A percentile compares a stretch with the other conserved stretches of the same genome.
phyloP scores from a whole-genome alignment of 2,797 vertebrate species.

The Chelon auratus region DNA sequence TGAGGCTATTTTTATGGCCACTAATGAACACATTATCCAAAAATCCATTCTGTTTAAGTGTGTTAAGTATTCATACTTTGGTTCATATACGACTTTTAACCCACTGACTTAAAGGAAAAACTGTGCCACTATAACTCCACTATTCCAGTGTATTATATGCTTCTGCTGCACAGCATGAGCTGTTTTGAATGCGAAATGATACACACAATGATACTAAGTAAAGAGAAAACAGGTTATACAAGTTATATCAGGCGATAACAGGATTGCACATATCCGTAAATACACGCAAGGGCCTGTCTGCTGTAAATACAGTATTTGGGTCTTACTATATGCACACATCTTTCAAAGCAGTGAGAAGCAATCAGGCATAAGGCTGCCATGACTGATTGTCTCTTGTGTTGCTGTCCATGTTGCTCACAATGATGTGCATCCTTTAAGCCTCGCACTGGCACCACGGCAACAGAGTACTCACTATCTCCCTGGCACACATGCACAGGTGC shows the following conservation, averaged over 20 bases:
- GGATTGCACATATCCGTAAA: slow-evolving; percentile 17
- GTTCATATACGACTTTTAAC: slow-evolving; percentile 5
- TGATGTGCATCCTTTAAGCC: slow-evolving; percentile 68
- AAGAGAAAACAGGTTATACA: slow-evolving; percentile 31
- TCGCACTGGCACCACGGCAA: slow-evolving; percentile 43
- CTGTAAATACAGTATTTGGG: slow-evolving; percentile 36
- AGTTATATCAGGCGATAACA: slow-evolving; percentile 39
- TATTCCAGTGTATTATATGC: slow-evolving; percentile 21
- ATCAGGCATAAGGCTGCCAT: slow-evolving; percentile 62
- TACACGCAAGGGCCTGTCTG: slow-evolving; percentile 22
- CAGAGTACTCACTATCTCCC: slow-evolving; percentile 45
- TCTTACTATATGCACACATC: slow-evolving; percentile 40
- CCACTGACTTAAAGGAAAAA: slow-evolving; percentile 14
- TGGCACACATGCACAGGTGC: background rate
- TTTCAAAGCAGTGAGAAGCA: slow-evolving; percentile 54
- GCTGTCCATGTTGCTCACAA: slow-evolving; percentile 66
- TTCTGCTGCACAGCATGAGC: background rate
- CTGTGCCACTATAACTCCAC: slow-evolving; percentile 20
- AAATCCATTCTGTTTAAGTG: slow-evolving; percentile 35
- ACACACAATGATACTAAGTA: background rate
- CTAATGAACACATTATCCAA: slow-evolving; percentile 18
- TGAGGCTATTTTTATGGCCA: slow-evolving; percentile 8
- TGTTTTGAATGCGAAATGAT: slow-evolving; percentile 9
- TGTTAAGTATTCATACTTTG: slow-evolving; percentile 54
- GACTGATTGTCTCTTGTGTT: slow-evolving; percentile 70